A percentile compares a stretch with the other conserved stretches of the same genome.
These are phyloP conservation scores for Polylopha cassiicola DNA, from an alignment of 2,888 invertebrate genomes.

Conservation along the genomic window DNA sequence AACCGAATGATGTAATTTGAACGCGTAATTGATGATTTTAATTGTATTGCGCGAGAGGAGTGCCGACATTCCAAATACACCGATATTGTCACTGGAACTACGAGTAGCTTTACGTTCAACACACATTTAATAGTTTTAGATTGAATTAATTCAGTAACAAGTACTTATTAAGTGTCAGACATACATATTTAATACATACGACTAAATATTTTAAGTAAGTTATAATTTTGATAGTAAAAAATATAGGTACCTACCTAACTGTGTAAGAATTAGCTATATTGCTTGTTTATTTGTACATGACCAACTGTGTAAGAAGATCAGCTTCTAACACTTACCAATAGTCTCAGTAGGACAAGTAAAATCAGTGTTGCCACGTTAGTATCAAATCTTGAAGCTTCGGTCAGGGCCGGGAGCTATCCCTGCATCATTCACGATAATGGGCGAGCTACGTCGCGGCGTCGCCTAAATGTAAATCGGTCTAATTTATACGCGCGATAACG, in stretches of 20 bases:
- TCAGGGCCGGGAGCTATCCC: slow-evolving; percentile 60
- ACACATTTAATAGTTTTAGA: background rate
- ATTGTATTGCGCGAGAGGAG: slow-evolving; percentile 46
- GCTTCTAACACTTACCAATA: too few species aligned
- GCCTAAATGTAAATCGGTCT: slow-evolving; percentile 72
- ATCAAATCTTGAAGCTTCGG: slow-evolving; percentile 32
- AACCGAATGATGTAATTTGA: slow-evolving; percentile 61
- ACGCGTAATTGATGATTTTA: slow-evolving; percentile 58
- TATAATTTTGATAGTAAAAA: too few species aligned
- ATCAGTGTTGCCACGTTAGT: background rate
- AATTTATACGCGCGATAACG: slow-evolving; percentile 77
- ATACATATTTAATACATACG: too few species aligned
- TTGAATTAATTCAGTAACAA: slow-evolving; percentile 9
- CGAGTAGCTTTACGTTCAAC: background rate
- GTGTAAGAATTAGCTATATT: too few species aligned
- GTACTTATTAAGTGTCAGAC: too few species aligned
- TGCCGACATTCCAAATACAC: slow-evolving; percentile 17
- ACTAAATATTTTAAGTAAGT: too few species aligned
- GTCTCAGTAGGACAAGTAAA: background rate
- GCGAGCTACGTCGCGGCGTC: slow-evolving; percentile 64
- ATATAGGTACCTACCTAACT: too few species aligned
- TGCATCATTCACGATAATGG: slow-evolving; percentile 72
- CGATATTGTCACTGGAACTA: background rate
- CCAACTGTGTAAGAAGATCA: too few species aligned
- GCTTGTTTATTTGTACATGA: too few species aligned